Conservation (phyloP, 2,888 invertebrate species). For the Linyphia triangularis region DNA sequence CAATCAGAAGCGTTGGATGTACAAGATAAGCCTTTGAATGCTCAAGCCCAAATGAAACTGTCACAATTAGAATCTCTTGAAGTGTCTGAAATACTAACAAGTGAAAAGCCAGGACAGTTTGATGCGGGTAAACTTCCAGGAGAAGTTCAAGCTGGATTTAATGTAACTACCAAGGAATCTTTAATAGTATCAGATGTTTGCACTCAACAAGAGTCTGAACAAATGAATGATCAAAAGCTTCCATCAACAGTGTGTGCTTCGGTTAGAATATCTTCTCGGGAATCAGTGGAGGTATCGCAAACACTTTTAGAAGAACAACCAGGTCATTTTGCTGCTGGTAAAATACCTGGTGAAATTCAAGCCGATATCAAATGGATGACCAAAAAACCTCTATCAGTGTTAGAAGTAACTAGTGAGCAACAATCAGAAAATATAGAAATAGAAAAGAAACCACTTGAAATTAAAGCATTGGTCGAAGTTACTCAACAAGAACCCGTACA, state of each 20-base stretch:
- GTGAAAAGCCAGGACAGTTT: conserved; percentile 72
- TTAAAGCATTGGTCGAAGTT: conserved; percentile 52
- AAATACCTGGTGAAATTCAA: conserved; percentile 69
- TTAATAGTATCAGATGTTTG: conserved; percentile 71
- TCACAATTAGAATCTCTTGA: conserved; percentile 72
- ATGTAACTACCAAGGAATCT: conserved; percentile 67
- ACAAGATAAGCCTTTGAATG: conserved; percentile 67
- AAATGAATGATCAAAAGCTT: conserved; percentile 58
- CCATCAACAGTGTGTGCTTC: conserved; percentile 82
- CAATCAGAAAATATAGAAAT: conserved; percentile 51
- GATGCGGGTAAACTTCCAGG: conserved; percentile 72
- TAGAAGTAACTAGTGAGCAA: conserved; percentile 52
- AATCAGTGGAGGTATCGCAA: conserved; percentile 77
- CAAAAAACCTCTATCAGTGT: conserved; percentile 63
- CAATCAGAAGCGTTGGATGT: conserved; percentile 31
- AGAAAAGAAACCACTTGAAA: conserved; percentile 36
- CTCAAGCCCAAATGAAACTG: conserved; percentile 61
- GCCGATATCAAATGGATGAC: conserved; percentile 67
- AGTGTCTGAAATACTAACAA: conserved; percentile 69
- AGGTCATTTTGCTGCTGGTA: conserved; percentile 70
- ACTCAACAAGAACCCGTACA: conserved; percentile 66
- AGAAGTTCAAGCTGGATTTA: conserved; percentile 71
- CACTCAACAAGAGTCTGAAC: conserved; percentile 41
- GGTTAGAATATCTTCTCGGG: conserved; percentile 78
- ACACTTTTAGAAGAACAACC: conserved; percentile 64